These are phyloP conservation scores for Pterocles gutturalis DNA, from an alignment of 2,113 vertebrate genomes.

Conservation along the genomic window DNA sequence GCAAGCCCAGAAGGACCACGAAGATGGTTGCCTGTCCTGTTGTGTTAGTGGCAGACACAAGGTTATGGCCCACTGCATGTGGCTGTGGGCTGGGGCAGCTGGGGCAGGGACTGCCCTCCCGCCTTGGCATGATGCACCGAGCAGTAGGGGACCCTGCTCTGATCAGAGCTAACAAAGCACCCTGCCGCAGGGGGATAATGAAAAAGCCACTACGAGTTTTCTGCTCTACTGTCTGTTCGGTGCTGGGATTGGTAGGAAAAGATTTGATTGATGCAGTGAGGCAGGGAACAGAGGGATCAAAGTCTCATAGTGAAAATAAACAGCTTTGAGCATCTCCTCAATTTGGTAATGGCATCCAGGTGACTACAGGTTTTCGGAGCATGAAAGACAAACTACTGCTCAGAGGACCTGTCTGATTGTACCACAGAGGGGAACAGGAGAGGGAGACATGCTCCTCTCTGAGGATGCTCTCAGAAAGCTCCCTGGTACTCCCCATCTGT, in stretches of 20 bases:
- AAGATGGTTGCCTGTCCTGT: not conserved
- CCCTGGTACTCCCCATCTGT: not conserved
- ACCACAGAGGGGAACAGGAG: not conserved
- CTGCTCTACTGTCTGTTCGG: not conserved
- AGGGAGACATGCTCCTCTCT: conserved; percentile 1
- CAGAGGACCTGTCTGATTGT: not conserved
- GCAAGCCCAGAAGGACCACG: not conserved
- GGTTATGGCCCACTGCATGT: not conserved
- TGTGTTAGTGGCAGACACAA: not conserved
- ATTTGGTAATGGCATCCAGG: not conserved
- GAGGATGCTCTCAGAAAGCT: not conserved
- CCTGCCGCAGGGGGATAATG: not conserved
- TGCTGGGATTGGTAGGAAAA: not conserved
- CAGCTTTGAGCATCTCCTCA: not conserved
- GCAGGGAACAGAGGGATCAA: not conserved
- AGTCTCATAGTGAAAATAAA: not conserved
- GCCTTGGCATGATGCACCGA: accelerated
- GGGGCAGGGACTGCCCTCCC: not conserved
- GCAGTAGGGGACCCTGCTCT: not conserved
- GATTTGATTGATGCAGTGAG: not conserved
- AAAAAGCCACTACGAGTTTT: not conserved
- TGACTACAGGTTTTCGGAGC: not conserved
- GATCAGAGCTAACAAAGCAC: not conserved
- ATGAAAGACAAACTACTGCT: not conserved
- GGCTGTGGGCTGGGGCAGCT: not conserved